These are phyloP conservation scores for Drosophila hydei DNA, from an alignment of 1,140 invertebrate species.

Conservation along the genomic window DNA sequence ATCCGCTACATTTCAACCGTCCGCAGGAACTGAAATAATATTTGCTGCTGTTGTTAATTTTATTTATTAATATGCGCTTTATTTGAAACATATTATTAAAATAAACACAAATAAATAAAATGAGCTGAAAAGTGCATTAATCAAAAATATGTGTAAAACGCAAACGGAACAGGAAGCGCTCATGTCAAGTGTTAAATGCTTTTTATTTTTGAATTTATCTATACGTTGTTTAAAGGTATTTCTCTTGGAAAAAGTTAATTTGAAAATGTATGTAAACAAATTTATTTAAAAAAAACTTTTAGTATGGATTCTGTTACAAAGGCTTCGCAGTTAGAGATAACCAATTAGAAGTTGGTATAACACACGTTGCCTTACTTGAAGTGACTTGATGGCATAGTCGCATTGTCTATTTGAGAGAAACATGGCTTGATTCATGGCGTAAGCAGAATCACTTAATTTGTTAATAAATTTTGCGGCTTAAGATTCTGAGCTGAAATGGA, in stretches of 20 bases:
- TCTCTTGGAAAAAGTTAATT: background rate
- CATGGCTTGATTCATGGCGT: too few relatives aligned
- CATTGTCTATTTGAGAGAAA: too few relatives aligned
- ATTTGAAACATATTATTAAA: constrained; percentile 57
- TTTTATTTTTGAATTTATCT: constrained; percentile 17
- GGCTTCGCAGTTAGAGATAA: too few relatives aligned
- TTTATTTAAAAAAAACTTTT: too few relatives aligned
- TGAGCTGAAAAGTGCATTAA: constrained; percentile 33
- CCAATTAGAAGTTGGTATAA: too few relatives aligned
- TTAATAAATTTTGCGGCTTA: too few relatives aligned
- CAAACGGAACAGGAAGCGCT: constrained; percentile 40
- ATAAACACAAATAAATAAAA: constrained; percentile 14
- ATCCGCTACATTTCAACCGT: constrained; percentile 56
- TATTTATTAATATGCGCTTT: constrained; percentile 56
- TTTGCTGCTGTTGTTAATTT: constrained; percentile 23
- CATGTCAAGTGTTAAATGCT: constrained; percentile 44
- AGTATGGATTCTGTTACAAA: too few relatives aligned
- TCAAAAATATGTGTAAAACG: constrained; percentile 33
- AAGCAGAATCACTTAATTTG: too few relatives aligned
- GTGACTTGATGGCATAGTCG: too few relatives aligned
- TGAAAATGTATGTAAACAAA: too few relatives aligned
- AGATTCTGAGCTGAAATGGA: too few relatives aligned
- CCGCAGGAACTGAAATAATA: constrained; percentile 54
- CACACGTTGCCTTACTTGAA: too few relatives aligned
- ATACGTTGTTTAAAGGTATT: background rate